Percentiles rank a stretch among this genome's conserved stretches.
phyloP scores from a whole-genome alignment of 1,140 invertebrate species.

The Drosophila kepulauana region DNA sequence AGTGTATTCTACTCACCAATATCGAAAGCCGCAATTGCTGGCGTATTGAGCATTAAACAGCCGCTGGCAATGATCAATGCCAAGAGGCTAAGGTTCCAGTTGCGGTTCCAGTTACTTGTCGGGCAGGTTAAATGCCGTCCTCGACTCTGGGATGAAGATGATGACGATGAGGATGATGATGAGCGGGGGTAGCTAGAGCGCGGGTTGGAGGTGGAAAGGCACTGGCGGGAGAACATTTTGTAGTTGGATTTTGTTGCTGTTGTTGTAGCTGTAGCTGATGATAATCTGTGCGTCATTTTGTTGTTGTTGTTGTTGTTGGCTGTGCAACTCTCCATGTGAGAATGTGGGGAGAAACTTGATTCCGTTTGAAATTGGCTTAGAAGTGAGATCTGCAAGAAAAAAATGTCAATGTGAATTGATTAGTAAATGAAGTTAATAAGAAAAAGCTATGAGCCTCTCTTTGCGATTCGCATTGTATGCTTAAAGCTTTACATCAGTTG shows the following conservation, averaged over 20 bases:
- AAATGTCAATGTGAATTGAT: not conserved
- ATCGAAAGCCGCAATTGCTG: constrained; percentile 71
- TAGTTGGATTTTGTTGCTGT: constrained; percentile 25
- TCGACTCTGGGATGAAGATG: constrained; percentile 25
- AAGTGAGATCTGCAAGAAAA: constrained; percentile 65
- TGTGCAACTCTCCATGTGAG: constrained; percentile 27
- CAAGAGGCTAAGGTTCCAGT: constrained; percentile 65
- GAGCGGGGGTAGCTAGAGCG: constrained; percentile 28
- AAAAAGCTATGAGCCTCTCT: not conserved
- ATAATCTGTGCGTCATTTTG: constrained; percentile 56
- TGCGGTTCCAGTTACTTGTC: constrained; percentile 39
- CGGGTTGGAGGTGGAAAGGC: constrained; percentile 71
- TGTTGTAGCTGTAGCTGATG: constrained; percentile 8
- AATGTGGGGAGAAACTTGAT: constrained; percentile 14
- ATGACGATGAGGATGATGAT: constrained; percentile 33
- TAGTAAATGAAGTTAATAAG: constrained; percentile 1
- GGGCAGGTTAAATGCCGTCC: constrained; percentile 42
- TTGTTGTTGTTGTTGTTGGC: constrained; percentile 21
- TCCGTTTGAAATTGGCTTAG: constrained; percentile 32
- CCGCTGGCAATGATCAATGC: constrained; percentile 69
- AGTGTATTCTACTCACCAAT: constrained; percentile 71
- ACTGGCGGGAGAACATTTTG: constrained; percentile 81
- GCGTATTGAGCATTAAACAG: constrained; percentile 68
- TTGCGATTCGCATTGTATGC: constrained; percentile 5
- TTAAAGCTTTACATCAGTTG: not conserved